Evolutionary conservation across 2,113 vertebrate species (phyloP).

Genomic region (Cinclus cinclus): DNA sequence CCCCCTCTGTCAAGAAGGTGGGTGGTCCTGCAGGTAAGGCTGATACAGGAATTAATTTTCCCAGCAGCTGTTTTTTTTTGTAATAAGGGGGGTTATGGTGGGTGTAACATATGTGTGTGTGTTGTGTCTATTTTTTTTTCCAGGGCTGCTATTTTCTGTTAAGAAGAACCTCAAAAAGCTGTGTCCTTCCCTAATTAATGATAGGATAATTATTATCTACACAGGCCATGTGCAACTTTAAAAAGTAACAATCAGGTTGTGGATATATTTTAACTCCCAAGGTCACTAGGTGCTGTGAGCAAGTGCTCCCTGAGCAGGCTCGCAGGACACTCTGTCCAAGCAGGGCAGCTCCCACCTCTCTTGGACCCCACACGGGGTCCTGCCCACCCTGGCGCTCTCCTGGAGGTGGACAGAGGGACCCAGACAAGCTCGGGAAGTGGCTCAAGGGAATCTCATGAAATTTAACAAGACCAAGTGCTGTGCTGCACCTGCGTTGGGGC

Average conservation of each 20-base stretch:
- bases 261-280: not conserved
- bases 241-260: not conserved
- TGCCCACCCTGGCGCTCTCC: not conserved
- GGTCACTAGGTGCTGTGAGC: not conserved
- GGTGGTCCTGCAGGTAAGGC: not conserved
- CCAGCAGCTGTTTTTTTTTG: not conserved
- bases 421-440: not conserved
- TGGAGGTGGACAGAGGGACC: not conserved
- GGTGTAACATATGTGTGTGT: not conserved
- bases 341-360: not conserved
- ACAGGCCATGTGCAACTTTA: too few relatives aligned
- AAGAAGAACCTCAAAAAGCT: not conserved
- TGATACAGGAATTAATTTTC: not conserved
- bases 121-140: fast-evolving
- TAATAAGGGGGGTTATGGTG: not conserved
- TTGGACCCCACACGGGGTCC: too few relatives aligned
- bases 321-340: not conserved
- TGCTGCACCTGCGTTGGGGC: too few relatives aligned
- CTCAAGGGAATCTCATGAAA: not conserved
- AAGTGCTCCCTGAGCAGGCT: not conserved
- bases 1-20: not conserved
- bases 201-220: not conserved
- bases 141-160: not conserved
- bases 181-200: not conserved
- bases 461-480: not conserved